Evolutionary conservation across 2,113 vertebrate genomes (phyloP).

Genomic region (Lophochroa leadbeateri): DNA sequence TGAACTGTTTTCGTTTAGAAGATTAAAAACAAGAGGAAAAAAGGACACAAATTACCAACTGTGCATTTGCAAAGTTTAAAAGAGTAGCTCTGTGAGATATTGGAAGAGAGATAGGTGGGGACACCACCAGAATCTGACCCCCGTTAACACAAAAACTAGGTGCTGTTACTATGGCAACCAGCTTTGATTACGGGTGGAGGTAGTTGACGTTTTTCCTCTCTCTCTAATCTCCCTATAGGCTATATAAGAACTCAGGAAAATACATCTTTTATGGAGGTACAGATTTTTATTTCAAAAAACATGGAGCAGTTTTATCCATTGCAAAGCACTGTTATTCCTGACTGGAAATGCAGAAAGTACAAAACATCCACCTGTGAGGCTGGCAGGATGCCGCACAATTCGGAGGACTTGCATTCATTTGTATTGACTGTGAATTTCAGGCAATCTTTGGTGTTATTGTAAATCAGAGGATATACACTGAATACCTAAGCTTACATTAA

Average conservation of each 20-base stretch:
- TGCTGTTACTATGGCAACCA: neutral
- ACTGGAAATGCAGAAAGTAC: rapidly evolving
- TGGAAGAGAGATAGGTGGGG: neutral
- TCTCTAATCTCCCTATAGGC: neutral
- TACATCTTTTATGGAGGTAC: neutral
- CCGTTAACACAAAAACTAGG: neutral
- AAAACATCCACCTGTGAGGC: rapidly evolving
- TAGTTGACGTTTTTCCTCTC: neutral
- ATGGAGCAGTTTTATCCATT: neutral
- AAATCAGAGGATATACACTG: neutral
- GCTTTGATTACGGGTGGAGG: neutral
- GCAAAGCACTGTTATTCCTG: rapidly evolving
- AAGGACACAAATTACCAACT: neutral
- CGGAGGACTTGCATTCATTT: neutral
- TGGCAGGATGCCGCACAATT: rapidly evolving
- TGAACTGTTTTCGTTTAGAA: neutral
- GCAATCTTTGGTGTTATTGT: neutral
- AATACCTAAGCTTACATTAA: neutral
- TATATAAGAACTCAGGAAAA: neutral
- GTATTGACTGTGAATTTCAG: neutral
- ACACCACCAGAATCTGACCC: neutral
- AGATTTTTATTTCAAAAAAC: neutral
- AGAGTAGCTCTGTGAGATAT: neutral
- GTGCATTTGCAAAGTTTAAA: neutral
- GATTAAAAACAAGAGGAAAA: neutral